Base-by-base conservation (phyloP, 1,140 invertebrate genomes). In the Drosophila baimaii region DNA sequence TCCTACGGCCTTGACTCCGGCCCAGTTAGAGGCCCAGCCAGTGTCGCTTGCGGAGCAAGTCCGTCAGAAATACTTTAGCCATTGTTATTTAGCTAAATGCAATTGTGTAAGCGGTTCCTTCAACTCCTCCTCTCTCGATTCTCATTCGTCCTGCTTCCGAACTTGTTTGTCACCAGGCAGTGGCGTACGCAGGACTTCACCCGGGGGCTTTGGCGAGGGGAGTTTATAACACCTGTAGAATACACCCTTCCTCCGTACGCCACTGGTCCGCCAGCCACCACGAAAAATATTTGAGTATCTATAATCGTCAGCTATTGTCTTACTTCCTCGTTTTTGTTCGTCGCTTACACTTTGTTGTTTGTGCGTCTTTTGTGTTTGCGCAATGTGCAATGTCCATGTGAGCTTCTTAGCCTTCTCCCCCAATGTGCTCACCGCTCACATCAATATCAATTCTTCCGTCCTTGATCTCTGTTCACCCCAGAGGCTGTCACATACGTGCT, bases 71-170 rank as follows among this genome's bases (percentile, higher is more conserved):
- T 91, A 91, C 66, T 83, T 91, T 78, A 89, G 70, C 77, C 84
- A 88, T 90, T 92, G 91, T 84, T 92, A 91, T 90, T 91, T 92
- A 91, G 75, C 85, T 61, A 79, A 84, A 79, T 92, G 91, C 85
- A 82, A 91, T 91, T 92, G 91, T 91, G 91, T 92, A 92, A 92
- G 91, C 77, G 69, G 64, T 62, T 70, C 31, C 13, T 47, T n/a
- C 44, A 64, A 63, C 70, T 68, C 47, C 79, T 58, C 68, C 43
- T 62, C 44, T 44, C 15, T 62, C 41, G 17, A 33, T 37, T 51
- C 39, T 75, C 25, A 39, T 43, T 58, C n/a, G 27, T 31, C 29
- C 49, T 33, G 47, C 68, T 72, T 35, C 46, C 41, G 41, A 63
- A 43, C 25, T 44, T 35, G 10, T 59, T 62, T 74, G 21, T 73